Conservation (phyloP, 1,140 invertebrate genomes). For the Gryon sp. region DNA sequence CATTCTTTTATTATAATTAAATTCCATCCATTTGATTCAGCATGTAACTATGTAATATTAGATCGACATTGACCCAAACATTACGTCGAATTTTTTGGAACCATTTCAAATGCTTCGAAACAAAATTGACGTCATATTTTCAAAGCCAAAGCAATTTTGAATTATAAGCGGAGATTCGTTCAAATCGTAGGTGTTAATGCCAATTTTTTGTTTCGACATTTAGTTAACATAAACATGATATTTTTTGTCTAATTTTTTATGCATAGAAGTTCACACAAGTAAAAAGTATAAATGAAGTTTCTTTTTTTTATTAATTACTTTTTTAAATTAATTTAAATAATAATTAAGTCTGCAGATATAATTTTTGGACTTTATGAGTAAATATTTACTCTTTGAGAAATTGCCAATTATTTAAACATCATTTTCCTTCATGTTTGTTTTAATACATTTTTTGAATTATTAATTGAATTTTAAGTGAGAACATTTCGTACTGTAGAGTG, state of each 20-base stretch:
- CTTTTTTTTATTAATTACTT: no score
- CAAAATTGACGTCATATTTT: conserved; percentile 49
- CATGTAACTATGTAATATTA: conserved; percentile 58
- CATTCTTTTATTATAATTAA: no score
- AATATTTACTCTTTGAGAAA: no score
- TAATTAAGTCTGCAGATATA: no score
- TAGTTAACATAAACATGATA: neutral
- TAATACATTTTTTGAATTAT: no score
- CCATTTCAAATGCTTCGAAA: conserved; percentile 62
- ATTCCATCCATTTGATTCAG: no score
- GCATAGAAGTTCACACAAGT: neutral
- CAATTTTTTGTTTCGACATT: neutral
- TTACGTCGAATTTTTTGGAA: conserved; percentile 61
- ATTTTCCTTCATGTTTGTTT: no score
- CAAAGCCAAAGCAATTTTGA: conserved; percentile 24
- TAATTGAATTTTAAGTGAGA: no score
- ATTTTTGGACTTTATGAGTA: no score
- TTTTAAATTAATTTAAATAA: no score
- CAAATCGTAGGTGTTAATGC: conserved; percentile 32
- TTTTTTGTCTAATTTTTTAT: neutral
- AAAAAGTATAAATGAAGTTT: neutral
- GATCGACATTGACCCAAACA: conserved; percentile 68
- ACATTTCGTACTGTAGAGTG: no score
- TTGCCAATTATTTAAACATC: no score
- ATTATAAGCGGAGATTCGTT: conserved; percentile 36